Percentiles rank a stretch among this genome's conserved stretches.
Evolutionary conservation across 2,113 vertebrate genomes (phyloP).

Genomic region (Murina feae): DNA sequence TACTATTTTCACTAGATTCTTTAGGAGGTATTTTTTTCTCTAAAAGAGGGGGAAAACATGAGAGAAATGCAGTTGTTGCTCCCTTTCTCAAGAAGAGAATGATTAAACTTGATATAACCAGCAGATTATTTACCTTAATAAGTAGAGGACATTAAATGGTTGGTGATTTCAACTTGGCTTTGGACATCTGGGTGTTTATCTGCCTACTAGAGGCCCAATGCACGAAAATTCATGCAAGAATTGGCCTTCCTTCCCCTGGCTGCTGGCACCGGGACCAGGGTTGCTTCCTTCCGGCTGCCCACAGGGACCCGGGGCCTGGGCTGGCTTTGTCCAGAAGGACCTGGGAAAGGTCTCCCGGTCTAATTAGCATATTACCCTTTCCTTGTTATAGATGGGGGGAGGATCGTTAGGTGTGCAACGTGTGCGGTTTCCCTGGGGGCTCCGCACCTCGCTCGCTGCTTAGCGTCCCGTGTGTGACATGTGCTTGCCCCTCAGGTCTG

Average conservation of each 20-base stretch:
- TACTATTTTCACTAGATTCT: not conserved
- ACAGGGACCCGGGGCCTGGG: too few species aligned
- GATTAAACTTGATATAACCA: not conserved
- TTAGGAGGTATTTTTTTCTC: not conserved
- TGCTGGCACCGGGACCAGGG: too few species aligned
- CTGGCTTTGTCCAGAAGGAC: too few species aligned
- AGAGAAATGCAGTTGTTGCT: not conserved
- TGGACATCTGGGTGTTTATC: not conserved
- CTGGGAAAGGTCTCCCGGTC: too few species aligned
- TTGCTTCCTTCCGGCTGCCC: too few species aligned
- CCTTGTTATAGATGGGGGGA: not conserved
- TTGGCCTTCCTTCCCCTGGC: too few species aligned
- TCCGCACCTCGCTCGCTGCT: not conserved
- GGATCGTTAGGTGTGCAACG: not conserved
- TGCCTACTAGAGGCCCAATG: too few species aligned
- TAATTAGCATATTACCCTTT: too few species aligned
- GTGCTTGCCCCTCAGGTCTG: constrained; percentile 83
- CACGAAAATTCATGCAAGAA: too few species aligned
- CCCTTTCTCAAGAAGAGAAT: not conserved
- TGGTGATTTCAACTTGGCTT: not conserved
- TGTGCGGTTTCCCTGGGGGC: constrained; percentile 12
- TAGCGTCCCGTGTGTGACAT: not conserved
- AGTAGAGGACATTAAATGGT: not conserved
- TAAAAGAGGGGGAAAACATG: not conserved
- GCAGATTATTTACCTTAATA: not conserved